These are phyloP conservation scores for Sus scrofa DNA, from an alignment of 2,113 vertebrate species.

Conservation along the genomic window DNA sequence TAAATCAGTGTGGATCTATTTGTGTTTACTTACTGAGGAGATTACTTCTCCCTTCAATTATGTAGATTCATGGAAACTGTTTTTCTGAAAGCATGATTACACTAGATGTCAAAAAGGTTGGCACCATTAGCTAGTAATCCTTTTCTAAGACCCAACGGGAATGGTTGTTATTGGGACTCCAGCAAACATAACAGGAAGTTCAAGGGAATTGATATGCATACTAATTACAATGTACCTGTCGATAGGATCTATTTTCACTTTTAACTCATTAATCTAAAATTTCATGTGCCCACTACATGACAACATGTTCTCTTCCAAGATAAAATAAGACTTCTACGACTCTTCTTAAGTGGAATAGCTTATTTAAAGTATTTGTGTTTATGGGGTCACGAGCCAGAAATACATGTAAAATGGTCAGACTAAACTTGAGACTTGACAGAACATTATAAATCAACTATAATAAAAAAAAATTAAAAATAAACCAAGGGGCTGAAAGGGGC, in stretches of 20 bases:
- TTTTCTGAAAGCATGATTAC: slow-evolving; percentile 67
- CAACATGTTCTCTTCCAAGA: slow-evolving; percentile 19
- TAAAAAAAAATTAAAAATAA: too few relatives aligned
- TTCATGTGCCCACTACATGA: not conserved
- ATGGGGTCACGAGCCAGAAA: not conserved
- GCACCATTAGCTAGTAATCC: slow-evolving; percentile 44
- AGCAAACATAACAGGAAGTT: slow-evolving; percentile 59
- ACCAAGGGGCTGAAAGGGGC: not conserved
- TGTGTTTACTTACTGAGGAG: slow-evolving; percentile 49
- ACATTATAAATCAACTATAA: too few relatives aligned
- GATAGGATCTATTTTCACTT: slow-evolving; percentile 8
- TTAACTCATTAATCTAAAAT: slow-evolving; percentile 63
- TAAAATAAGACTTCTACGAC: not conserved
- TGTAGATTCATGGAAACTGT: slow-evolving; percentile 63
- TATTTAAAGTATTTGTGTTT: slow-evolving; percentile 8
- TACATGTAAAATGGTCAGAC: not conserved
- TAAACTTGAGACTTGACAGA: not conserved
- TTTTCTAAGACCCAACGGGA: slow-evolving; percentile 50
- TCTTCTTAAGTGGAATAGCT: not conserved
- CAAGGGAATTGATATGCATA: not conserved
- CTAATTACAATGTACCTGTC: slow-evolving; percentile 15
- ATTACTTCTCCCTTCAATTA: slow-evolving; percentile 64
- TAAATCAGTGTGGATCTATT: slow-evolving; percentile 74
- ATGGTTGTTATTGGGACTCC: slow-evolving; percentile 40
- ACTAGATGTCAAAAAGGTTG: slow-evolving; percentile 59